Base-by-base conservation (phyloP, 2,888 invertebrate species). In the Perizoma affinitatum region DNA sequence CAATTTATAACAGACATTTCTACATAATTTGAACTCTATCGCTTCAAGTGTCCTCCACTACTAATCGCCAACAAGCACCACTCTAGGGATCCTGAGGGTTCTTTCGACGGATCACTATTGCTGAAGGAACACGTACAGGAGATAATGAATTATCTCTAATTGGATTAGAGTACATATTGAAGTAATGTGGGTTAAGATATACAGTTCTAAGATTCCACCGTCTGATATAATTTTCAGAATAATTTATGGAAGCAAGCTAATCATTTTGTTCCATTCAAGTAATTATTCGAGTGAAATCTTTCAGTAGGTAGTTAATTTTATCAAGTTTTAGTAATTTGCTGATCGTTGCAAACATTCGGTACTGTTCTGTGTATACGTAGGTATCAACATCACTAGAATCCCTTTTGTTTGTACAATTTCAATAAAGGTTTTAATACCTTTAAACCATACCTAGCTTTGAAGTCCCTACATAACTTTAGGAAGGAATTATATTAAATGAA, bases 71-170 rank as follows among this genome's bases (percentile, higher is more conserved):
- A 79, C 82, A 77, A 90, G 88, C 74, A 80, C 83, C 85, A 73
- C 86, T 86, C 76, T 76, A 77, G 80, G 74, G 82, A 81, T 78
- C 73, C 80, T 76, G 76, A 89, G 87, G 85, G 89, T 86, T 86
- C 87, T 87, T 89, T 84, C 82, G 67, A 76, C 77, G 79, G 86
- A 85, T 86, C 86, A 84, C 86, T 86, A 86, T 84, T 84, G 83
- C 79, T 72, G 62, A 77, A 80, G 82, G 82, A 86, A 88, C 86
- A 89, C 62, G 62, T 58, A 54, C 84, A 77, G 72, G 71, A 78
- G 86, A 84, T 88, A 88, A 88, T 89, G 83, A 88, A 86, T 86
- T 86, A 78, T 66, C 80, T 69, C 80, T 88, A 88, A 89, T 89
- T 88, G 83, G 83, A 84, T 87, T 82, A 83, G 74, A 73, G 74